Base-by-base conservation (phyloP, 2,888 invertebrate species). In the Scaptomyza parva region DNA sequence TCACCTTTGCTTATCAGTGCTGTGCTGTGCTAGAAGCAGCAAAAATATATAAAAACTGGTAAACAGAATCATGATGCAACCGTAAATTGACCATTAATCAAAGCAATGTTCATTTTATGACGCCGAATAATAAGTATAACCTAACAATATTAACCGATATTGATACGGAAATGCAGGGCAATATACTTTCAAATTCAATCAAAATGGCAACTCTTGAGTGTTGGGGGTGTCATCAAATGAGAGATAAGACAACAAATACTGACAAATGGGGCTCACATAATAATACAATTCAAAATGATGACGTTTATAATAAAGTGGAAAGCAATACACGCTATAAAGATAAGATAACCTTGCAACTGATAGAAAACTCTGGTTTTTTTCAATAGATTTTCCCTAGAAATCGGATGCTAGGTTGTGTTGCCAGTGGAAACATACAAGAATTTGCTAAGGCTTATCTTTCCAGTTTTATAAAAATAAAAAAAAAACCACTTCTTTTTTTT, bases 1-100 rank as follows among this genome's bases (percentile, higher is more conserved):
- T 52, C 33, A 55, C 18, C 43, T 50, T 33, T 33, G 14, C n/a
- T 64, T 65, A 65, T 63, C 65, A 53, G 26, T 39, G 35, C 14
- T 3, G 8, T 3, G 8, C 4, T 17, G 7, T 12, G 30, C 14
- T 14, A 14, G 7, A 14, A 7, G 33, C 7, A 14, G 4, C 0
- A 33, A n/a, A n/a, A 28, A 7, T 28, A n/a, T 24, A 37, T 1
- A 6, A 35, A 0, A 22, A 48, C 30, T 30, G 22, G 2, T 24
- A 12, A 37, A 37, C 17, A 12, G 9, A 14, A 37, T 17, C n/a
- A 22, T 33, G 17, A 43, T 12, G 30, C 33, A 53, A 53, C 12
- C 20, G 12, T 41, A 9, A 20, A 26, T 20, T 26, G 20, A 20
- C 37, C 12, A 12, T 12, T 47, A 20, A 20, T 14, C 30, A 20